These are phyloP conservation scores for Drosophila carrolli DNA, from an alignment of 1,140 invertebrate genomes.

Conservation along the genomic window DNA sequence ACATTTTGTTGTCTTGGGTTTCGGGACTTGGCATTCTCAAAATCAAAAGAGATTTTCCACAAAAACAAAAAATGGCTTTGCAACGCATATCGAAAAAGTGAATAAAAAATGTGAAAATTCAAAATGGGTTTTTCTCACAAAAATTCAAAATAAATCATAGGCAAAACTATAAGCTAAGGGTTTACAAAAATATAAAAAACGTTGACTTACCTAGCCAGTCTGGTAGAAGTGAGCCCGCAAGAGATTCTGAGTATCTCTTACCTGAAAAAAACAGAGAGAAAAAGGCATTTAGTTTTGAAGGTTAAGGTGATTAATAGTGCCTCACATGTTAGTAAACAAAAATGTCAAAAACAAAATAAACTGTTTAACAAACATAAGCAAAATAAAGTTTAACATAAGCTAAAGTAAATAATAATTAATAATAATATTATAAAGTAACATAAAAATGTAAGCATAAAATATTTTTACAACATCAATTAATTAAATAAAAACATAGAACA, in stretches of 20 bases:
- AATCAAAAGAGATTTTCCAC: constrained; percentile 44
- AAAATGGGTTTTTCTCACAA: constrained; percentile 47
- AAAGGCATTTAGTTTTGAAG: constrained; percentile 20
- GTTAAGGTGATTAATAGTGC: constrained; percentile 10
- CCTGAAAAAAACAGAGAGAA: constrained; percentile 72
- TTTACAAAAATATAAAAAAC: constrained; percentile 70
- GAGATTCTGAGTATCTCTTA: constrained; percentile 85
- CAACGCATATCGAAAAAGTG: constrained; percentile 56
- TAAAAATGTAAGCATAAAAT: too few relatives aligned
- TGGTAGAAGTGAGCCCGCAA: constrained; percentile 85
- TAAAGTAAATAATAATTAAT: neutral
- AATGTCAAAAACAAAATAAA: neutral
- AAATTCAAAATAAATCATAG: constrained; percentile 65
- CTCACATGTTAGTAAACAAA: constrained; percentile 39
- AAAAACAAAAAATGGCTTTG: constrained; percentile 53
- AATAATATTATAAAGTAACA: too few relatives aligned
- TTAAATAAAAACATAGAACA: too few relatives aligned
- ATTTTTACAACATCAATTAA: too few relatives aligned
- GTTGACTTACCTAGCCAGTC: constrained; percentile 85
- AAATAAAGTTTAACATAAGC: neutral
- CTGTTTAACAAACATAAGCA: neutral
- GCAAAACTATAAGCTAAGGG: constrained; percentile 69
- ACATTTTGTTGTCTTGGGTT: constrained; percentile 17
- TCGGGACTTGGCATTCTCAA: constrained; percentile 30
- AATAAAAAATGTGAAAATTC: constrained; percentile 47